phyloP scores from a whole-genome alignment of 2,797 vertebrate species.

The Eidolon dupreanum region DNA sequence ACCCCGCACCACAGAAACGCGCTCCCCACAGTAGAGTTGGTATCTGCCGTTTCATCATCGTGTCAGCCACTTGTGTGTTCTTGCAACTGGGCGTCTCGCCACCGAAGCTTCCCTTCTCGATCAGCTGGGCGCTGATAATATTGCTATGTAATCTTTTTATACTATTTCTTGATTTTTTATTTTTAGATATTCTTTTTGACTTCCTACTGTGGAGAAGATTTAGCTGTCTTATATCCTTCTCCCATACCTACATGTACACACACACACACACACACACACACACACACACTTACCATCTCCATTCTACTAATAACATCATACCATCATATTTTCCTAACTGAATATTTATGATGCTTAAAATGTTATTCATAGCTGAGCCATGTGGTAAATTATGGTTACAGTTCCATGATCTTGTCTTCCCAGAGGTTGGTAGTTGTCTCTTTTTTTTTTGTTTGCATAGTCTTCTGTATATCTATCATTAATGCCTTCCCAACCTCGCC shows the following conservation, averaged over 20 bases:
- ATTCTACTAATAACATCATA: not conserved
- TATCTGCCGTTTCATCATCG: too few relatives aligned
- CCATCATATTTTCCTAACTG: not conserved
- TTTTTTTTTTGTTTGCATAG: not conserved
- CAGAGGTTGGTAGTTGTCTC: not conserved
- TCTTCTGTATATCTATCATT: not conserved
- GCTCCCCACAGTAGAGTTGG: too few relatives aligned
- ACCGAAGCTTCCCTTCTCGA: too few relatives aligned
- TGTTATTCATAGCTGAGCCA: not conserved
- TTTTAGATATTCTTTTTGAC: conserved; percentile 13
- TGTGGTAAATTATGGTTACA: not conserved
- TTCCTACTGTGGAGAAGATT: not conserved
- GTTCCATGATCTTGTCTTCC: not conserved
- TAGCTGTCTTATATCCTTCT: not conserved
- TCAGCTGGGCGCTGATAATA: not conserved
- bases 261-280: not conserved
- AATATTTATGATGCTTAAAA: conserved; percentile 15
- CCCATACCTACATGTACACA: not conserved
- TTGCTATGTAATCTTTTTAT: not conserved
- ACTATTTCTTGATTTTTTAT: not conserved
- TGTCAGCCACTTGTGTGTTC: too few relatives aligned
- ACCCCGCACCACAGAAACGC: too few relatives aligned
- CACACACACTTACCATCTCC: too few relatives aligned
- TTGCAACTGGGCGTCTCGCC: too few relatives aligned
- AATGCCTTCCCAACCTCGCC: not conserved